Conservation (phyloP, 64 coral and sea anemone genomes). For the Montipora cactus region DNA sequence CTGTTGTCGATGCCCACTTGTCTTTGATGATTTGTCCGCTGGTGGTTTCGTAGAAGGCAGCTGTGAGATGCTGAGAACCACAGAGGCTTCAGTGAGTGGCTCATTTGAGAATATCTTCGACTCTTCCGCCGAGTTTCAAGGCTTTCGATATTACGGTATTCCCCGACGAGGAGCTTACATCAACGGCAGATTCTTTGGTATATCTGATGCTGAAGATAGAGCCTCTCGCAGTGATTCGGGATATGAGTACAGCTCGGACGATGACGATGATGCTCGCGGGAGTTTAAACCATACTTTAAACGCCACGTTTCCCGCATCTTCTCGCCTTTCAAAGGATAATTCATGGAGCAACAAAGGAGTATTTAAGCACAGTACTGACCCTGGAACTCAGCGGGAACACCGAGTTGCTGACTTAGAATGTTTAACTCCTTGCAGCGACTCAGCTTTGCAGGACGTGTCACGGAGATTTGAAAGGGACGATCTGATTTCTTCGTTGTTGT, state of each 20-base stretch:
- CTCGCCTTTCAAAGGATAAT: not conserved
- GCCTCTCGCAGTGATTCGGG: conserved; percentile 36
- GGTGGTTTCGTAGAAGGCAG: not conserved
- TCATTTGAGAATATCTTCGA: not conserved
- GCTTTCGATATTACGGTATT: not conserved
- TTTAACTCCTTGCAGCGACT: not conserved
- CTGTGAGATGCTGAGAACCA: not conserved
- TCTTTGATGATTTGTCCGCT: not conserved
- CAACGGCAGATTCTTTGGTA: conserved; percentile 16
- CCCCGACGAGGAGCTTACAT: not conserved
- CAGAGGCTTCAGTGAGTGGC: not conserved
- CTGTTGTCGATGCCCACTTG: conserved; percentile 60
- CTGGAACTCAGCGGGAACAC: not conserved
- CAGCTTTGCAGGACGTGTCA: not conserved
- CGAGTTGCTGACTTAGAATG: not conserved
- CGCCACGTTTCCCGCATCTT: not conserved
- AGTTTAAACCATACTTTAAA: not conserved
- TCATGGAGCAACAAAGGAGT: not conserved
- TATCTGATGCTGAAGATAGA: not conserved
- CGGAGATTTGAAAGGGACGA: not conserved
- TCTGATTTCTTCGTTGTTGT: not conserved
- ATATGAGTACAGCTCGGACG: conserved; percentile 44
- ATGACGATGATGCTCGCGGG: conserved; percentile 25
- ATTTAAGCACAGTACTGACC: conserved; percentile 31
- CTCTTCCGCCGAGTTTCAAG: not conserved